Percentiles rank a stretch among this genome's conserved stretches.
These are phyloP conservation scores for Rhyacophila evoluta DNA, from an alignment of 2,888 invertebrate species.

Conservation along the genomic window DNA sequence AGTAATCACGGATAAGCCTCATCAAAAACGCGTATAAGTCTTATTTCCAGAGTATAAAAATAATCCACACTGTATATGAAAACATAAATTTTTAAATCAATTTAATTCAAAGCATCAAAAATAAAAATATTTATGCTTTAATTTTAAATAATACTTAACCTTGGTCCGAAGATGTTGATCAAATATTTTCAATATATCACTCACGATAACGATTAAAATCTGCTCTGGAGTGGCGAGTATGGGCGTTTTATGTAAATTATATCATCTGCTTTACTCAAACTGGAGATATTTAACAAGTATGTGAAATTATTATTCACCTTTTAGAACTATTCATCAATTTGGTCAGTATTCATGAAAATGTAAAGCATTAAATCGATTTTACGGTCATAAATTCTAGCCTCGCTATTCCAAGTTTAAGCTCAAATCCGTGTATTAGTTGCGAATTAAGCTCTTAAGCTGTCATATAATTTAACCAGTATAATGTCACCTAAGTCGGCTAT, in stretches of 20 bases:
- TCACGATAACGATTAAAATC: slow-evolving; percentile 38
- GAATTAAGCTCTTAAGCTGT: neutral
- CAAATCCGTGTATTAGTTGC: neutral
- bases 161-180: slow-evolving; percentile 36
- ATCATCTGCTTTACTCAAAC: neutral
- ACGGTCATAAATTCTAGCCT: neutral
- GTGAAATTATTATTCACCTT: neutral
- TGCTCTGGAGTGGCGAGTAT: slow-evolving; percentile 27
- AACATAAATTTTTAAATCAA: slow-evolving; percentile 1
- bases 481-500: neutral
- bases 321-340: neutral
- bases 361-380: slow-evolving; percentile 25
- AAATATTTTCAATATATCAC: slow-evolving; percentile 52
- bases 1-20: too few relatives aligned
- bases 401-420: neutral
- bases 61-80: neutral
- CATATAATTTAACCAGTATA: slow-evolving; percentile 2
- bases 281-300: neutral
- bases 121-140: slow-evolving; percentile 30
- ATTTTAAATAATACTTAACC: slow-evolving; percentile 39
- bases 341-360: neutral
- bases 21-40: too few relatives aligned
- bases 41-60: too few relatives aligned
- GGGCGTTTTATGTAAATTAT: slow-evolving; percentile 39
- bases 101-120: neutral